These are phyloP conservation scores for Amyelois transitella DNA, from an alignment of 1,140 invertebrate species.

Conservation along the genomic window DNA sequence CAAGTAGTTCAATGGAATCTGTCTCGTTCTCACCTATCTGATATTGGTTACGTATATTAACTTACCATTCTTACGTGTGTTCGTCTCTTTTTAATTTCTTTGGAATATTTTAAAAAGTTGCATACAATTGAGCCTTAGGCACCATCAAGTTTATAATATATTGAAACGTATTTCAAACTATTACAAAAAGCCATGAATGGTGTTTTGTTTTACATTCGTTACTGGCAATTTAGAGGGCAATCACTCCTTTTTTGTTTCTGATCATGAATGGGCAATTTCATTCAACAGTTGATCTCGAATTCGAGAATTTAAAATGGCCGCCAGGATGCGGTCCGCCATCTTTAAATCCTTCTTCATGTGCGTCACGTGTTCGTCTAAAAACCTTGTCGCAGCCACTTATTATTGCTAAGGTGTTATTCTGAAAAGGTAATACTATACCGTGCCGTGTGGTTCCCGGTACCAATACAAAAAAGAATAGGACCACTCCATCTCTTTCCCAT, in stretches of 20 bases:
- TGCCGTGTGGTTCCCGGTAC: neutral
- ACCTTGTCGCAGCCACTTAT: neutral
- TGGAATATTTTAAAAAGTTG: too few species aligned
- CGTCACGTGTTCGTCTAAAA: neutral
- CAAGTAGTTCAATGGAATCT: neutral
- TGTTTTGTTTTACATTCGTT: neutral
- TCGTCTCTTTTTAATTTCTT: too few species aligned
- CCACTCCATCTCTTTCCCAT: too few species aligned
- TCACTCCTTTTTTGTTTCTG: neutral
- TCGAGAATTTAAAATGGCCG: neutral
- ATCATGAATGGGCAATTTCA: neutral
- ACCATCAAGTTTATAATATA: too few species aligned
- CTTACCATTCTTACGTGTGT: too few species aligned
- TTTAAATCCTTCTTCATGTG: neutral
- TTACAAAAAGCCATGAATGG: neutral
- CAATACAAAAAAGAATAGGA: too few species aligned
- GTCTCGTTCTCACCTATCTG: neutral
- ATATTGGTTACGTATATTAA: neutral
- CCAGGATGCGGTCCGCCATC: neutral
- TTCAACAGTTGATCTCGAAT: neutral
- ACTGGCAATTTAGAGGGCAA: neutral
- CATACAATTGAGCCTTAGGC: too few species aligned
- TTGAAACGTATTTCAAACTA: neutral
- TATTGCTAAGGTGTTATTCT: neutral
- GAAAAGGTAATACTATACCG: neutral